These are phyloP conservation scores for Irena cyanogastra DNA, from an alignment of 2,113 vertebrate genomes.

Conservation along the genomic window DNA sequence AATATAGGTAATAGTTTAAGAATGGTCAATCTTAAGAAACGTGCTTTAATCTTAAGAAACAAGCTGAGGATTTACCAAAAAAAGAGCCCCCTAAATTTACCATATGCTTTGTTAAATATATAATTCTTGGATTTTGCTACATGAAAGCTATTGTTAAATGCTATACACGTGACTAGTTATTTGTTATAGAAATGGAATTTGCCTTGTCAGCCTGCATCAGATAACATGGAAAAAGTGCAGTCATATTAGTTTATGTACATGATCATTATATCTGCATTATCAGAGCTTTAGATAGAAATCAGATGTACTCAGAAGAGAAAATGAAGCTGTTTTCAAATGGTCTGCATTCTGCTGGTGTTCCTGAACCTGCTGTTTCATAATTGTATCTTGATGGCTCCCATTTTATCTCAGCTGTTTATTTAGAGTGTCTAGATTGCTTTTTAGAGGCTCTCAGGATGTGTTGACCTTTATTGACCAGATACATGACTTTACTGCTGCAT, in stretches of 20 bases:
- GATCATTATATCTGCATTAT: background rate
- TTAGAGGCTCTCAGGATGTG: background rate
- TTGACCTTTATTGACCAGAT: conserved; percentile 41
- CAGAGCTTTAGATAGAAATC: background rate
- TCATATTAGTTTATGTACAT: background rate
- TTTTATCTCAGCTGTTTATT: conserved; percentile 43
- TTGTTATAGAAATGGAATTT: background rate
- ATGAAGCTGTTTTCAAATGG: background rate
- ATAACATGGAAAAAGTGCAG: background rate
- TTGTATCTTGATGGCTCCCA: conserved; percentile 3
- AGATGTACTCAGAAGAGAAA: background rate
- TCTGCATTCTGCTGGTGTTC: background rate
- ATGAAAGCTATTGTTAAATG: background rate
- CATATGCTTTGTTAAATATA: background rate
- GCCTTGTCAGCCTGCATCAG: background rate
- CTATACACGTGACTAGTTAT: background rate
- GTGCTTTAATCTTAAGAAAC: rapidly evolving
- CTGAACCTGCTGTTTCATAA: conserved; percentile 17
- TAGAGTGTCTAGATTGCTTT: background rate
- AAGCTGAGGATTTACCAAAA: background rate
- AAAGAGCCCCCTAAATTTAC: background rate
- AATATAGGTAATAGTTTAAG: background rate
- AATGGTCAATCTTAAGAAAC: background rate
- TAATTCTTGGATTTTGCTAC: background rate
- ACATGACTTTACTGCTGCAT: background rate